Conservation (phyloP, 2,113 vertebrate species). For the Clinocottus analis region DNA sequence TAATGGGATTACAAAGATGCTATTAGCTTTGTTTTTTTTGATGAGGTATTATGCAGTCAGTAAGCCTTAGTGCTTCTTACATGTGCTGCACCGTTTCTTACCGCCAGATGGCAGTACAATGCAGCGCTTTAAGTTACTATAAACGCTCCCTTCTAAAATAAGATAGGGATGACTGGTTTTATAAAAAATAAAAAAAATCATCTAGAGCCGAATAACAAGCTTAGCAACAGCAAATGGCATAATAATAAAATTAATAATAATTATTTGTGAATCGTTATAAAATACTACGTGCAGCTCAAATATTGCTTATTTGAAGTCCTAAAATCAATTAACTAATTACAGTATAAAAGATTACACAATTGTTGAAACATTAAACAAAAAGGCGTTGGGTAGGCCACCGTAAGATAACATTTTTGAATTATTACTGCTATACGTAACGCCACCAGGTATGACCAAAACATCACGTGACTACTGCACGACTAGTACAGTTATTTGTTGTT, state of each 20-base stretch:
- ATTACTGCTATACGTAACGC: neutral
- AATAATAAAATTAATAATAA: neutral
- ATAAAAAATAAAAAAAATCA: constrained; percentile 24
- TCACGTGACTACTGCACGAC: neutral
- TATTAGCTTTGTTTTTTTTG: neutral
- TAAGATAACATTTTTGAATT: neutral
- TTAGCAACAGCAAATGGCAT: neutral
- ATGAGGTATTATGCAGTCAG: neutral
- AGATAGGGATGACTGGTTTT: neutral
- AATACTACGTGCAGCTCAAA: neutral
- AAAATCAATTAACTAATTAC: neutral
- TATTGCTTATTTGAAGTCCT: neutral
- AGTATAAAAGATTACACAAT: neutral
- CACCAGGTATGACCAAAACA: neutral
- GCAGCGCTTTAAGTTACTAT: constrained; percentile 15
- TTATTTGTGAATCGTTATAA: neutral
- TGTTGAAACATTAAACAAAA: neutral
- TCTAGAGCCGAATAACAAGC: neutral
- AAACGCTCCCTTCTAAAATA: neutral
- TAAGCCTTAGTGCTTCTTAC: neutral
- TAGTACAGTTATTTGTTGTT: constrained; percentile 17
- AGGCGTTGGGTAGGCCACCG: neutral
- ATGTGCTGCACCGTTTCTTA: neutral
- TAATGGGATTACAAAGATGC: neutral
- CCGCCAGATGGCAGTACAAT: constrained; percentile 70